A percentile compares a stretch with the other conserved stretches of the same genome.
phyloP scores from a whole-genome alignment of 2,797 vertebrate genomes.

The Champsocephalus esox region DNA sequence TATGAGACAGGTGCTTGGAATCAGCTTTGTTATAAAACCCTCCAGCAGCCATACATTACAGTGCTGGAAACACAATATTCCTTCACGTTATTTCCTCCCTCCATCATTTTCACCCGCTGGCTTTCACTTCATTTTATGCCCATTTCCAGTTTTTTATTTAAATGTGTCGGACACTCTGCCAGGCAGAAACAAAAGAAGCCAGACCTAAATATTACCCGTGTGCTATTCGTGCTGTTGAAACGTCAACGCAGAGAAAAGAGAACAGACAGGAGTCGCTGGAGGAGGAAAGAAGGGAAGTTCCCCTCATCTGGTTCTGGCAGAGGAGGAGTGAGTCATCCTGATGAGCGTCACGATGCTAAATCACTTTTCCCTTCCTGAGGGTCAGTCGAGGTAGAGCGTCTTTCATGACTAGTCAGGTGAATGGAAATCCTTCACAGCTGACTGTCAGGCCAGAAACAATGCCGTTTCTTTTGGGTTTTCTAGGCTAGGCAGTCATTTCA shows the following conservation, averaged over 20 bases:
- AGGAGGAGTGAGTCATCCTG: slow-evolving; percentile 70
- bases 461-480: slow-evolving; percentile 34
- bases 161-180: slow-evolving; percentile 51
- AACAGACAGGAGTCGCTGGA: slow-evolving; percentile 58
- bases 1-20: slow-evolving; percentile 70
- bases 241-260: slow-evolving; percentile 55
- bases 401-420: slow-evolving; percentile 63
- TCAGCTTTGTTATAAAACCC: slow-evolving; percentile 48
- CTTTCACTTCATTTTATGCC: slow-evolving; percentile 47
- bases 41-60: slow-evolving; percentile 39
- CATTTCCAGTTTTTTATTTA: slow-evolving; percentile 23
- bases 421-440: slow-evolving; percentile 40
- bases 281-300: slow-evolving; percentile 66
- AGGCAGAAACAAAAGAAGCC: slow-evolving; percentile 46
- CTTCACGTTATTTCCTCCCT: slow-evolving; percentile 44
- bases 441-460: slow-evolving; percentile 35
- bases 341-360: slow-evolving; percentile 69
- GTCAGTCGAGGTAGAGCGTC: slow-evolving; percentile 66
- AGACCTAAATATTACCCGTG: slow-evolving; percentile 64
- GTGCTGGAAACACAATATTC: slow-evolving; percentile 56
- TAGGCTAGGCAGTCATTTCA: slow-evolving; percentile 46
- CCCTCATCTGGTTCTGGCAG: slow-evolving; percentile 67
- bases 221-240: slow-evolving; percentile 62
- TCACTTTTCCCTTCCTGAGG: slow-evolving; percentile 72
- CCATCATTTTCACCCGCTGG: slow-evolving; percentile 45